phyloP scores from a whole-genome alignment of 2,888 invertebrate genomes.

The Acleris emargana region DNA sequence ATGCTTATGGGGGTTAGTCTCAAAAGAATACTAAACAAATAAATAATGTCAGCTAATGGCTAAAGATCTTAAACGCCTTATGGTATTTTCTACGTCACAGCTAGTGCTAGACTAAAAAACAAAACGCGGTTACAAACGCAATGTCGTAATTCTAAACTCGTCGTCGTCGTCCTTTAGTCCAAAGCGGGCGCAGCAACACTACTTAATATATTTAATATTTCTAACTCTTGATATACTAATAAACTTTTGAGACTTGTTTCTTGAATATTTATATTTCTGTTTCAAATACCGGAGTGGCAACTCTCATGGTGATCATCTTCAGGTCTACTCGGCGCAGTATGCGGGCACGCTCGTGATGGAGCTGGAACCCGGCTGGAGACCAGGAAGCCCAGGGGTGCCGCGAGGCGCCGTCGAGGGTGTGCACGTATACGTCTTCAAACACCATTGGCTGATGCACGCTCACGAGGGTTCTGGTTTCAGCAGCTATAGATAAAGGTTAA shows the following conservation, averaged over 20 bases:
- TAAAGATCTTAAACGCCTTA: too few relatives aligned
- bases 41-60: too few relatives aligned
- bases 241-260: not conserved
- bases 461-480: conserved; percentile 5
- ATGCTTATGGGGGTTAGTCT: too few relatives aligned
- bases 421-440: conserved; percentile 59
- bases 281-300: conserved; percentile 63
- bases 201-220: too few relatives aligned
- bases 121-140: too few relatives aligned
- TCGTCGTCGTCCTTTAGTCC: too few relatives aligned
- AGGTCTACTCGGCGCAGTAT: conserved; percentile 57
- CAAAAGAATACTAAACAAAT: too few relatives aligned
- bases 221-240: not conserved
- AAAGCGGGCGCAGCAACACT: too few relatives aligned
- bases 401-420: conserved; percentile 55
- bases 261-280: not conserved
- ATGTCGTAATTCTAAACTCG: too few relatives aligned
- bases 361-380: conserved; percentile 49
- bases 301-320: conserved; percentile 56
- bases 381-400: conserved; percentile 63
- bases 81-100: too few relatives aligned
- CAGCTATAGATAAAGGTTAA: not conserved
- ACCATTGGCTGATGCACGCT: conserved; percentile 22
- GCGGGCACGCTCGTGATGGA: conserved; percentile 51
- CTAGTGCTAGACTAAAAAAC: too few relatives aligned